Evolutionary conservation across 2,113 vertebrate species (phyloP).

Genomic region (Nothobranchius kuhntae): DNA sequence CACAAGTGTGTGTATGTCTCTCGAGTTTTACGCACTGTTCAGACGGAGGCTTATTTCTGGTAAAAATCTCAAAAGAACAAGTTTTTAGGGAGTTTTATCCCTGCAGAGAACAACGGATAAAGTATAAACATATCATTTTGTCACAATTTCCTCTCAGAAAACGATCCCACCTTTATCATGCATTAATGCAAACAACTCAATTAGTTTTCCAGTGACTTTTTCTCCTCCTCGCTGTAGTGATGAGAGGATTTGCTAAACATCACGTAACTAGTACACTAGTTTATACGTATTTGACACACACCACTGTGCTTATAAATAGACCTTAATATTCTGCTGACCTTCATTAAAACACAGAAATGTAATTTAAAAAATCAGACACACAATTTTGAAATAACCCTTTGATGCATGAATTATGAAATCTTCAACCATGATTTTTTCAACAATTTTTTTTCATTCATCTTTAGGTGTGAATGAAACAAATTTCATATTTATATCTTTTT

Average conservation of each 20-base stretch:
- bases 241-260: slow-evolving; percentile 34
- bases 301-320: slow-evolving; percentile 2
- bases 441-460: too few species aligned
- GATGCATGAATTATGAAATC: too few species aligned
- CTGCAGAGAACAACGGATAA: not conserved
- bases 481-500: too few species aligned
- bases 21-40: slow-evolving; percentile 14
- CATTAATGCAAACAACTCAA: not conserved
- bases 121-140: not conserved
- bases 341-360: not conserved
- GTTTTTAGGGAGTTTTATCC: slow-evolving; percentile 1
- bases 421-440: too few species aligned
- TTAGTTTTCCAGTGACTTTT: slow-evolving; percentile 11
- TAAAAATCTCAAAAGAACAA: not conserved
- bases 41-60: slow-evolving; percentile 17
- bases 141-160: not conserved
- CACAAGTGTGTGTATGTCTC: not conserved
- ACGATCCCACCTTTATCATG: not conserved
- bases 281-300: not conserved
- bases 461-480: too few species aligned
- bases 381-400: not conserved
- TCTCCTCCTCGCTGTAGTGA: not conserved
- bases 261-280: slow-evolving; percentile 13
- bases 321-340: not conserved
- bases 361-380: not conserved